A percentile compares a stretch with the other conserved stretches of the same genome.
phyloP scores from a whole-genome alignment of 2,888 invertebrate species.

The Kryphioiulus occultus region DNA sequence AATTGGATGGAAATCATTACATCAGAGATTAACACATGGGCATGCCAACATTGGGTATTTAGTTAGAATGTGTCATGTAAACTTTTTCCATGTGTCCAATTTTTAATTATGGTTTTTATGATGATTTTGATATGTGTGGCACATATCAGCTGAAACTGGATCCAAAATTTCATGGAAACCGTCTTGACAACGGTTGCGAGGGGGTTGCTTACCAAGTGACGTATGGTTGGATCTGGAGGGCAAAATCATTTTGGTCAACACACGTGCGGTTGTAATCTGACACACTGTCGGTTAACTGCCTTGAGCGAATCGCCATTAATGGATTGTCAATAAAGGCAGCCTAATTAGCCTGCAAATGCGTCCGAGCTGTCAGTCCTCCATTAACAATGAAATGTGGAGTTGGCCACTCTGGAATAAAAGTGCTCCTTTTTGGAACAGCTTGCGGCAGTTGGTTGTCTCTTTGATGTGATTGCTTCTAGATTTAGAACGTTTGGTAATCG shows the following conservation, averaged over 20 bases:
- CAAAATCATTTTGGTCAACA: slow-evolving; percentile 28
- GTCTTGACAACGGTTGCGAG: neutral
- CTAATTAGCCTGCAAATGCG: slow-evolving; percentile 35
- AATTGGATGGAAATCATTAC: too few relatives aligned
- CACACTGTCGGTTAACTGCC: slow-evolving; percentile 33
- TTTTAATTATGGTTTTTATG: too few relatives aligned
- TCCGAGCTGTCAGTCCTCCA: neutral
- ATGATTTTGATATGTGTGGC: too few relatives aligned
- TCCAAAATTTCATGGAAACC: too few relatives aligned
- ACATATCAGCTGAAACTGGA: too few relatives aligned
- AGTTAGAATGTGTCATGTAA: too few relatives aligned
- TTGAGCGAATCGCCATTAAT: slow-evolving; percentile 16
- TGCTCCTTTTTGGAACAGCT: neutral
- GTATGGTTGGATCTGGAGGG: neutral
- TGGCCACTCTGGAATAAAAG: neutral
- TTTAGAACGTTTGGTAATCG: too few relatives aligned
- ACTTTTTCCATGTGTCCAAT: too few relatives aligned
- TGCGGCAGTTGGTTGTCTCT: neutral
- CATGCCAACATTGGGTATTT: too few relatives aligned
- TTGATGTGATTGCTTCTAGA: too few relatives aligned
- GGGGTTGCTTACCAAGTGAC: neutral
- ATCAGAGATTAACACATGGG: too few relatives aligned
- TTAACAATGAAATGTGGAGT: neutral
- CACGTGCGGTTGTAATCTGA: slow-evolving; percentile 35
- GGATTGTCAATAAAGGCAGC: slow-evolving; percentile 41